Percentiles rank a stretch among this genome's conserved stretches.
These are phyloP conservation scores for Dynastes tityus DNA, from an alignment of 2,888 invertebrate species.

Conservation along the genomic window DNA sequence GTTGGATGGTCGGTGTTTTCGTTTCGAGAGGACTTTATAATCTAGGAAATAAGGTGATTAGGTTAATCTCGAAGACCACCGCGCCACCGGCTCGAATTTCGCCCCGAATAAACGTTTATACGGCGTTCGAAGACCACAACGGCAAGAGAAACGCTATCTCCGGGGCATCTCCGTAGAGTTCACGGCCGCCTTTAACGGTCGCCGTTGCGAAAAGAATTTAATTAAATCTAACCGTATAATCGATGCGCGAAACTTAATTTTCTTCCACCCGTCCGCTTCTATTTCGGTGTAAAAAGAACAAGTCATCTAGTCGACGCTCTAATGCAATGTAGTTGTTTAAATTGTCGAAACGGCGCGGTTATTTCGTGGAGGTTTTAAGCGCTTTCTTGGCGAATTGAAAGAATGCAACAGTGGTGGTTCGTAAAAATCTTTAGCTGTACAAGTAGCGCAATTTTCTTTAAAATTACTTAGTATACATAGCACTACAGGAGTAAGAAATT, in stretches of 20 bases:
- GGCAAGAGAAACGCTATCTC: neutral
- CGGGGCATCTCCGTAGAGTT: neutral
- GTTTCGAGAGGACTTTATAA: constrained; percentile 41
- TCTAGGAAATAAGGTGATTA: constrained; percentile 51
- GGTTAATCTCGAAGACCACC: constrained; percentile 41
- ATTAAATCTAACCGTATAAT: constrained; percentile 35
- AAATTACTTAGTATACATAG: no score
- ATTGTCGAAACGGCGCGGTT: constrained; percentile 13
- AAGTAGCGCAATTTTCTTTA: no score
- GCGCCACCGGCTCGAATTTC: constrained; percentile 30
- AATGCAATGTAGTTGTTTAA: constrained; percentile 9
- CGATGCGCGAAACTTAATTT: constrained; percentile 36
- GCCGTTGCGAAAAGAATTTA: constrained; percentile 24
- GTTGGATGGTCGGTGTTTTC: neutral
- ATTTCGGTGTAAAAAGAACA: neutral
- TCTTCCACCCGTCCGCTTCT: neutral
- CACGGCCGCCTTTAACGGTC: neutral
- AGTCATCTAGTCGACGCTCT: neutral
- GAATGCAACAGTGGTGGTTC: neutral
- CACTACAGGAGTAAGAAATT: no score
- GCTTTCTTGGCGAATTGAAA: neutral
- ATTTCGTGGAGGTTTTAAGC: neutral
- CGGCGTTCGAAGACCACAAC: neutral
- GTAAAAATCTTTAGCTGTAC: neutral
- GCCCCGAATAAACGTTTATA: constrained; percentile 47